Evolutionary conservation across 2,113 vertebrate genomes (phyloP).

Genomic region (Anoplopoma fimbria): DNA sequence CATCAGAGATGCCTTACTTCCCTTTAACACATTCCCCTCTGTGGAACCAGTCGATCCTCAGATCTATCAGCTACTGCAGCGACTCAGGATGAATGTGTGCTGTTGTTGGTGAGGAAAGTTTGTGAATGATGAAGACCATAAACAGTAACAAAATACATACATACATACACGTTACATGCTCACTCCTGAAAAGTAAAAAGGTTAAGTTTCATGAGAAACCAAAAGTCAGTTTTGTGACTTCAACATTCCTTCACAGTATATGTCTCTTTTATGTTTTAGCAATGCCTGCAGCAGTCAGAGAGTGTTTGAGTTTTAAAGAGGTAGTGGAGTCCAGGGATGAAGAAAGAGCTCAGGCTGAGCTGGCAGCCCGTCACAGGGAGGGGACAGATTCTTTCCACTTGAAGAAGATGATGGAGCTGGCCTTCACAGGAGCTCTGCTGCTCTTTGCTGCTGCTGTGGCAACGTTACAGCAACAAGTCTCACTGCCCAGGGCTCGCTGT

Average conservation of each 20-base stretch:
- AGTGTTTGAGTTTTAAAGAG: conserved; percentile 51
- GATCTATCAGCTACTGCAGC: conserved; percentile 30
- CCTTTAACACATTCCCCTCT: conserved; percentile 38
- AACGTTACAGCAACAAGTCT: conserved; percentile 73
- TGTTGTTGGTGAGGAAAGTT: not conserved
- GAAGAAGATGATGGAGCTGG: conserved; percentile 70
- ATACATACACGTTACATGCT: too few relatives aligned
- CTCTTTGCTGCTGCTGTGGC: conserved; percentile 73
- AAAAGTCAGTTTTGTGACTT: conserved; percentile 10
- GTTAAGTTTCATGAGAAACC: not conserved
- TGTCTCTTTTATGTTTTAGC: conserved; percentile 17
- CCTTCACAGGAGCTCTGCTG: conserved; percentile 64
- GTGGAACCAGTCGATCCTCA: conserved; percentile 16
- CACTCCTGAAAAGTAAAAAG: not conserved
- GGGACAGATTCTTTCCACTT: conserved; percentile 82
- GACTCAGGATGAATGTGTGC: conserved; percentile 1
- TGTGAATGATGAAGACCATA: not conserved
- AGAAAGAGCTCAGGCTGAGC: conserved; percentile 60
- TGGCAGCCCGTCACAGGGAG: conserved; percentile 76
- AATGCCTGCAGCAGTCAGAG: conserved; percentile 35
- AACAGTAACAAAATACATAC: not conserved
- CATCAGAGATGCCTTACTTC: conserved; percentile 32
- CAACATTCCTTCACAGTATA: not conserved
- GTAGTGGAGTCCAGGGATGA: conserved; percentile 59
- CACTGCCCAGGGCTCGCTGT: conserved; percentile 37